Evolutionary conservation across 1,140 invertebrate genomes (phyloP).

Genomic region (Thrips palmi): DNA sequence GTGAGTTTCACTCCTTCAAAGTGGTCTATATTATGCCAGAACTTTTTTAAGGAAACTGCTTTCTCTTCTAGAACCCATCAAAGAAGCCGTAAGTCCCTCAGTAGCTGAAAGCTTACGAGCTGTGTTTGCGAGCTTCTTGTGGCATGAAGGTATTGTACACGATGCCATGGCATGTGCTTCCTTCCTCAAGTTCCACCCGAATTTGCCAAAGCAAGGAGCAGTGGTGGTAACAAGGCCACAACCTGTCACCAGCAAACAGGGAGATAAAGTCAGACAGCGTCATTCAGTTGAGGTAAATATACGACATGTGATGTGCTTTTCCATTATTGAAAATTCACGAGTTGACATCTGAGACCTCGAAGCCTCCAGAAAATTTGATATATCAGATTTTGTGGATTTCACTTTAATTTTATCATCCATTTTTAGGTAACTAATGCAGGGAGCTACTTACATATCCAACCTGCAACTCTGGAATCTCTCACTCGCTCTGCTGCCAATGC

Average conservation of each 20-base stretch:
- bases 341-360: too few relatives aligned
- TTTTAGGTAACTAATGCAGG: slow-evolving; percentile 21
- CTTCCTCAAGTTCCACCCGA: slow-evolving; percentile 88
- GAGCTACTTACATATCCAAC: slow-evolving; percentile 58
- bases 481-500: slow-evolving; percentile 56
- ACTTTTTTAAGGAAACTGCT: too few relatives aligned
- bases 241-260: too few relatives aligned
- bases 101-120: slow-evolving; percentile 82
- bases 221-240: slow-evolving; percentile 47
- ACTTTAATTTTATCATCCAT: too few relatives aligned
- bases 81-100: slow-evolving; percentile 77
- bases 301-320: too few relatives aligned
- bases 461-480: slow-evolving; percentile 52
- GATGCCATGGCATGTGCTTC: slow-evolving; percentile 95
- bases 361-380: too few relatives aligned
- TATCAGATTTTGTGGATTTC: too few relatives aligned
- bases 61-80: slow-evolving; percentile 28
- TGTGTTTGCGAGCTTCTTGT: slow-evolving; percentile 87
- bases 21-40: too few relatives aligned
- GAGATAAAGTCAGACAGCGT: slow-evolving; percentile 13
- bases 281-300: slow-evolving; percentile 19
- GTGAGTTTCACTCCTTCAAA: too few relatives aligned
- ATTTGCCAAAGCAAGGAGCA: slow-evolving; percentile 60
- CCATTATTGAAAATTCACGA: too few relatives aligned
- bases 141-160: slow-evolving; percentile 94